Evolutionary conservation across 2,797 vertebrate species (phyloP), one percentile per base, ranked within the genome.

Genomic region (Phrynocephalus guinanensis): DNA sequence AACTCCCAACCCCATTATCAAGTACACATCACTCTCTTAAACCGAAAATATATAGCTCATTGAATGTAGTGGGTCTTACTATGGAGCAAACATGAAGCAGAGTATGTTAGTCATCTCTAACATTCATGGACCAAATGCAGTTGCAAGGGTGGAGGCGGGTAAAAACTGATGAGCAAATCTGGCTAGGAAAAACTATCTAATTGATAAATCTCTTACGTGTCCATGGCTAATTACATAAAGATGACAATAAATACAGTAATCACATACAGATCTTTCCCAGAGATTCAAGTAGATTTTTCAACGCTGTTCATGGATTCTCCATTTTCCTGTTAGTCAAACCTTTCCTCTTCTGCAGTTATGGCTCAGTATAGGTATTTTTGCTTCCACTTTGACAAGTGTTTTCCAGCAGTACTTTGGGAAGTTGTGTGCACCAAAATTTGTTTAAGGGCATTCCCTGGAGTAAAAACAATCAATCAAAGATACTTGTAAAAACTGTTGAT

Each of bases 351-450:
- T 70, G 71, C 1, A 1, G 0, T 88, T 13, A 88, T 80, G n/a
- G 75, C 24, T 90, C 71, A 66, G 6, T 90, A 81, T 20, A 90
- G 78, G 30, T 87, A 79, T 89, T 90, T 93, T 87, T 79, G 87
- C 77, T 92, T 90, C 89, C 24, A 86, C 26, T 91, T 93, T 79
- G 90, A 90, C 89, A 92, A 87, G 83, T 81, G 52, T 90, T 88
- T 20, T 75, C 88, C 90, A 86, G 18, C 1, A 86, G 86, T 33
- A 5, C 26, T 87, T 91, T 79, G 84, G 90, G 48, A 22, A 87
- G 26, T 15, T 72, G 5, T 81, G 16, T 88, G 91, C 85, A 72
- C 30, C 26, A 66, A 70, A 92, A 68, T 90, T n/a, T n/a, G n/a
- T n/a, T 82, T 88, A 86, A 88, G 66, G 80, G 67, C 0, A 75